Conservation (phyloP, 1,140 invertebrate species). For the Cataglyphis hispanica region DNA sequence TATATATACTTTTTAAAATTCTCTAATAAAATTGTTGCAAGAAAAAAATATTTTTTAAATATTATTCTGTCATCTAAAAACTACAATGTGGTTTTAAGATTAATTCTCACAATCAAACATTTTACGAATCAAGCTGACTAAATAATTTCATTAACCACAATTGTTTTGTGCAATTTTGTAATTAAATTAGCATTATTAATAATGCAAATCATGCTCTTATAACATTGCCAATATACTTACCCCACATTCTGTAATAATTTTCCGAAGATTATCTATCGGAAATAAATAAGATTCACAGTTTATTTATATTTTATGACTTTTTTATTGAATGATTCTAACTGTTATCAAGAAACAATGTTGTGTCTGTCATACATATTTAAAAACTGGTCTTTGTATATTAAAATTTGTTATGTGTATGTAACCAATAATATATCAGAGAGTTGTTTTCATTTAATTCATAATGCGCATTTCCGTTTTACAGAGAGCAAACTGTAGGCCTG, state of each 20-base stretch:
- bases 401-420: conserved; percentile 74
- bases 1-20: not conserved
- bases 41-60: conserved; percentile 9
- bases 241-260: not conserved
- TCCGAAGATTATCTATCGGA: not conserved
- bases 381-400: conserved; percentile 78
- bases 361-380: conserved; percentile 77
- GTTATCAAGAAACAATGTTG: conserved; percentile 77
- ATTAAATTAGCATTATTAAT: not conserved
- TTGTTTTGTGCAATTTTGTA: not conserved
- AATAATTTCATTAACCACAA: not conserved
- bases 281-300: conserved; percentile 38
- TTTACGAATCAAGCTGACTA: not conserved
- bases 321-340: conserved; percentile 79
- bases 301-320: conserved; percentile 74
- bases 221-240: not conserved
- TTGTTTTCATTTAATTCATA: conserved; percentile 36
- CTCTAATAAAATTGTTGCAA: not conserved
- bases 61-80: not conserved
- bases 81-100: not conserved
- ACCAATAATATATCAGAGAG: conserved; percentile 72
- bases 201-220: not conserved
- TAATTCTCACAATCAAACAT: not conserved
- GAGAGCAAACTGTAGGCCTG: conserved; percentile 15
- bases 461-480: conserved; percentile 56